Evolutionary conservation across 2,888 invertebrate species (phyloP).

Genomic region (Neelides folsomi): DNA sequence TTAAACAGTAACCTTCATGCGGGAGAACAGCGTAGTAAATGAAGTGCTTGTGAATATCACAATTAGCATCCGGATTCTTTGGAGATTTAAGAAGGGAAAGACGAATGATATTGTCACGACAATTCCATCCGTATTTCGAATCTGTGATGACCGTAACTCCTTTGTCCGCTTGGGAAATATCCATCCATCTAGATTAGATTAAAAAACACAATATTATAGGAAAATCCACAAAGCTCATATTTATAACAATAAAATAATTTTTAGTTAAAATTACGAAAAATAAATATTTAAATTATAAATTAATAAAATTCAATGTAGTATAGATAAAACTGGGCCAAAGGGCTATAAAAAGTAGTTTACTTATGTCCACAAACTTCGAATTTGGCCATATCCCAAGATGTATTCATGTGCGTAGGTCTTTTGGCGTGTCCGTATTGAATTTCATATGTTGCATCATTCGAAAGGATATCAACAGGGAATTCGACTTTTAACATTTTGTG

Average conservation of each 20-base stretch:
- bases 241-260: not conserved
- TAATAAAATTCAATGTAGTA: not conserved
- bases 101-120: slow-evolving; percentile 38
- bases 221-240: too few relatives aligned
- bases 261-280: slow-evolving; percentile 1
- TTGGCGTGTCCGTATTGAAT: slow-evolving; percentile 41
- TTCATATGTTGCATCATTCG: slow-evolving; percentile 40
- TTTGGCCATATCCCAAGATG: slow-evolving; percentile 43
- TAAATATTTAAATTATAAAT: not conserved
- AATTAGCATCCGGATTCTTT: slow-evolving; percentile 41
- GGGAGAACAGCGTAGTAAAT: slow-evolving; percentile 42
- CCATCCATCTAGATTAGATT: slow-evolving; percentile 39
- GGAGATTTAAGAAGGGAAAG: slow-evolving; percentile 41
- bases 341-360: slow-evolving; percentile 20
- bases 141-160: slow-evolving; percentile 42
- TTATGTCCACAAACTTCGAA: slow-evolving; percentile 45
- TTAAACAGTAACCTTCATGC: slow-evolving; percentile 39
- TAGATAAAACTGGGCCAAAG: too few relatives aligned
- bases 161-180: slow-evolving; percentile 40
- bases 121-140: slow-evolving; percentile 42
- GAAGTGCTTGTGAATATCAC: slow-evolving; percentile 41
- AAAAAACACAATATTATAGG: too few relatives aligned
- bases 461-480: slow-evolving; percentile 38
- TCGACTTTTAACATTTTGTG: slow-evolving; percentile 43
- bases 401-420: slow-evolving; percentile 40